Percentiles rank a stretch among this genome's conserved stretches.
These are phyloP conservation scores for Semibalanus balanoides DNA, from an alignment of 1,140 invertebrate species.

Conservation along the genomic window DNA sequence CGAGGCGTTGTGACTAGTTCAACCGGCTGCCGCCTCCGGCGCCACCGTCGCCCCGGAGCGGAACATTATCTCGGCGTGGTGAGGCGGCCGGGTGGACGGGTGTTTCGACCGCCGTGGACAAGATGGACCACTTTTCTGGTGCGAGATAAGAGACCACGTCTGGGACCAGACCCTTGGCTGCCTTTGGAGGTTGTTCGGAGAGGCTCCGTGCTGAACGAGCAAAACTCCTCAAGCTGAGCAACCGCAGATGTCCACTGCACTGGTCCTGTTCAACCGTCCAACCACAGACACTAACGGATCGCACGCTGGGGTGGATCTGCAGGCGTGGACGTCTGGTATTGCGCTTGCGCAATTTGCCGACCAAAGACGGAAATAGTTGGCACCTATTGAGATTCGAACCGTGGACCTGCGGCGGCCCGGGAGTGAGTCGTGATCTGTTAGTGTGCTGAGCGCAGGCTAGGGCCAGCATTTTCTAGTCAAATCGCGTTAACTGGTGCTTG, in stretches of 20 bases:
- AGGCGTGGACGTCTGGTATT: background rate
- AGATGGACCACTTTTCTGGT: no score
- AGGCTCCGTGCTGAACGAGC: no score
- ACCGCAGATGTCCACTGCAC: no score
- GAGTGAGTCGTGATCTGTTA: background rate
- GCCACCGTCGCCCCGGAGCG: background rate
- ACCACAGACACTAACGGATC: no score
- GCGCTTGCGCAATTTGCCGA: no score
- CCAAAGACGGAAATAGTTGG: no score
- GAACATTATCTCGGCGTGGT: background rate
- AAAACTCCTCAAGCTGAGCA: no score
- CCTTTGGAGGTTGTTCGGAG: background rate
- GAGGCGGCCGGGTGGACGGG: background rate
- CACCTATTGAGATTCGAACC: background rate
- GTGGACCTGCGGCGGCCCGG: no score
- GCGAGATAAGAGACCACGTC: background rate
- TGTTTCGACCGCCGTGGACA: no score
- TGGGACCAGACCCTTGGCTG: background rate
- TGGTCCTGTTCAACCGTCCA: no score
- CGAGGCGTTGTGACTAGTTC: slow-evolving; percentile 41
- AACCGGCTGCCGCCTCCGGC: slow-evolving; percentile 6
- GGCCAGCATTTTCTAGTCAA: background rate
- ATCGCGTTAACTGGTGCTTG: background rate
- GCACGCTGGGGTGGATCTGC: background rate
- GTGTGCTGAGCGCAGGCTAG: background rate